phyloP scores from a whole-genome alignment of 2,113 vertebrate species.

The Cyanoderma ruficeps region DNA sequence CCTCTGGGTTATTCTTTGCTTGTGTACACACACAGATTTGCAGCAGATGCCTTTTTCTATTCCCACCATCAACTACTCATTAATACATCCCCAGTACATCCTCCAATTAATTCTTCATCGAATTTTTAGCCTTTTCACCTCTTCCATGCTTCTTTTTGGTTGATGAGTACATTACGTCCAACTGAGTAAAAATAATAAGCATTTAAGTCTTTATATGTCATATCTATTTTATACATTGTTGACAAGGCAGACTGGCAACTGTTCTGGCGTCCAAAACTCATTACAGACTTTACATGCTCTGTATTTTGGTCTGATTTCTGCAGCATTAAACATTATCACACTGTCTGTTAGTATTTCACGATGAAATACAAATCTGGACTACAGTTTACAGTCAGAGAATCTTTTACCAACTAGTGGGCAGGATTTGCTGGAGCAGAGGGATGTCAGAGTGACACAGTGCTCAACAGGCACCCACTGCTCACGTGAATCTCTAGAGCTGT shows the following conservation, averaged over 20 bases:
- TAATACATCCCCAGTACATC: not conserved
- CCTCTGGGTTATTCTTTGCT: not conserved
- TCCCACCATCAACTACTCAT: not conserved
- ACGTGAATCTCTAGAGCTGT: not conserved
- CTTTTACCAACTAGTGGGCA: not conserved
- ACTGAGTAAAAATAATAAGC: not conserved
- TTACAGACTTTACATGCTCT: not conserved
- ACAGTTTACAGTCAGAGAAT: not conserved
- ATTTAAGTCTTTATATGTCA: not conserved
- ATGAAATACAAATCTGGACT: not conserved
- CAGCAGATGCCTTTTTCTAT: not conserved
- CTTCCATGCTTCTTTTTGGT: not conserved
- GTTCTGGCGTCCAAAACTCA: not conserved
- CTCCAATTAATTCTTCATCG: not conserved
- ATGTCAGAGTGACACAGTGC: not conserved
- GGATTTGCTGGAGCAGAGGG: not conserved
- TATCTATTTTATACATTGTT: not conserved
- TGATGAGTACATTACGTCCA: not conserved
- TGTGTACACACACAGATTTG: not conserved
- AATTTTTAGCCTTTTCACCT: not conserved
- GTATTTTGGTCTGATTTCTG: not conserved
- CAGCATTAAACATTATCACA: not conserved
- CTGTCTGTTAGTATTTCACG: not conserved
- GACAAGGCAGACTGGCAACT: not conserved
- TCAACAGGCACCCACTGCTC: not conserved